Evolutionary conservation across 2,888 invertebrate species (phyloP).

Genomic region (Lobophora halterata): DNA sequence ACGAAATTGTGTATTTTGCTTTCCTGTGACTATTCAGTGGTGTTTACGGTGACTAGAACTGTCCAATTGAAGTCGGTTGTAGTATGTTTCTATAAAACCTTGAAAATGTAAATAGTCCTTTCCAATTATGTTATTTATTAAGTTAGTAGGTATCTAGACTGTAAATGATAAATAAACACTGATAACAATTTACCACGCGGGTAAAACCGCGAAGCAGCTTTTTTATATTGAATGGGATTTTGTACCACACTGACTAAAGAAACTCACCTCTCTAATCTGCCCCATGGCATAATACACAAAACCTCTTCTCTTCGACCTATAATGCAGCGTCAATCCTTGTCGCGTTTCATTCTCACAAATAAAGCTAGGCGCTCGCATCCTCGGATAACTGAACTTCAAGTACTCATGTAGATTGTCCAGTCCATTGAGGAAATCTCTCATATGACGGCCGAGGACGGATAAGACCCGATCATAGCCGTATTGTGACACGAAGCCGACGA

Average conservation of each 20-base stretch:
- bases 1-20: too few species aligned
- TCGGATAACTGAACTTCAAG: conserved; percentile 96
- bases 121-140: too few species aligned
- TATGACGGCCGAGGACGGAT: conserved; percentile 94
- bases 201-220: too few species aligned
- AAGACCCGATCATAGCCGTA: conserved; percentile 96
- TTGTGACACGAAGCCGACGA: conserved; percentile 95
- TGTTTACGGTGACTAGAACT: too few species aligned
- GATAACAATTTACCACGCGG: too few species aligned
- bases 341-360: conserved; percentile 97
- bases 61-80: too few species aligned
- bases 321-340: conserved; percentile 95
- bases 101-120: too few species aligned
- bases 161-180: too few species aligned
- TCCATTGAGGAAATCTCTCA: conserved; percentile 97
- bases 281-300: conserved; percentile 99
- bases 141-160: too few species aligned
- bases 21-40: too few species aligned
- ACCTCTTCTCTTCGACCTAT: conserved; percentile 94
- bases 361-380: conserved; percentile 95
- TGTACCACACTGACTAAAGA: neutral
- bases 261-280: conserved; percentile 90
- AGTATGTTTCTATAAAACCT: too few species aligned
- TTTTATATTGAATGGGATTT: too few species aligned
- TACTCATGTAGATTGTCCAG: conserved; percentile 98